Percentiles rank a stretch among this genome's conserved stretches.
Evolutionary conservation across 2,888 invertebrate genomes (phyloP).

Genomic region (Anoplius nigerrimus): DNA sequence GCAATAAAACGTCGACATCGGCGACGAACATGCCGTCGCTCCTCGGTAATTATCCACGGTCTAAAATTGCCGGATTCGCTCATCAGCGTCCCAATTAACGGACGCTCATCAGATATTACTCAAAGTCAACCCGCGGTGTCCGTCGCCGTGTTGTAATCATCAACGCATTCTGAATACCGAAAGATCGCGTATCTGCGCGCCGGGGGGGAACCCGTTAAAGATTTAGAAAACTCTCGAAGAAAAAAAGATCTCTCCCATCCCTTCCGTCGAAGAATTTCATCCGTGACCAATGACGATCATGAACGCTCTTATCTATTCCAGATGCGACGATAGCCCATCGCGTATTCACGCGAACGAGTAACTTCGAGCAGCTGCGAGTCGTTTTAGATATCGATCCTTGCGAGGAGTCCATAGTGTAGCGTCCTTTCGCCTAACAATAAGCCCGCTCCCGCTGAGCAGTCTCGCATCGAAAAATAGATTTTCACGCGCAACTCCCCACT

Average conservation of each 20-base stretch:
- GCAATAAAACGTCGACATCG: constrained; percentile 58
- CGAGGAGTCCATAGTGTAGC: constrained; percentile 54
- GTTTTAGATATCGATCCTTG: constrained; percentile 49
- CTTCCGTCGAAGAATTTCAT: too few species aligned
- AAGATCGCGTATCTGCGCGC: too few species aligned
- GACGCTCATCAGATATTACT: neutral
- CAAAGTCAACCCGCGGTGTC: neutral
- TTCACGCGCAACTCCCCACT: neutral
- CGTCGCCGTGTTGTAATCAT: neutral
- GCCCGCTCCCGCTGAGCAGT: neutral
- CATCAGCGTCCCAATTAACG: neutral
- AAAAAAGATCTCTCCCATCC: too few species aligned
- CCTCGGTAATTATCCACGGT: constrained; percentile 62
- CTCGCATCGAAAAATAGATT: neutral
- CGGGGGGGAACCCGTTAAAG: too few species aligned
- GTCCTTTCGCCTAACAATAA: neutral
- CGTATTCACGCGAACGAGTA: constrained; percentile 21
- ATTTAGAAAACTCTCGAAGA: too few species aligned
- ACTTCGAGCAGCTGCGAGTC: constrained; percentile 22
- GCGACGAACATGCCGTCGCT: constrained; percentile 66
- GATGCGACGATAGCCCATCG: constrained; percentile 35
- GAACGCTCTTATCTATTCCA: constrained; percentile 41
- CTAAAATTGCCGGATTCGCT: constrained; percentile 11
- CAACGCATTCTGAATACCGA: too few species aligned
- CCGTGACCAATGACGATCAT: constrained; percentile 2